phyloP scores from a whole-genome alignment of 53 echinoderm and acorn worm genomes.

The Antedon mediterranea region DNA sequence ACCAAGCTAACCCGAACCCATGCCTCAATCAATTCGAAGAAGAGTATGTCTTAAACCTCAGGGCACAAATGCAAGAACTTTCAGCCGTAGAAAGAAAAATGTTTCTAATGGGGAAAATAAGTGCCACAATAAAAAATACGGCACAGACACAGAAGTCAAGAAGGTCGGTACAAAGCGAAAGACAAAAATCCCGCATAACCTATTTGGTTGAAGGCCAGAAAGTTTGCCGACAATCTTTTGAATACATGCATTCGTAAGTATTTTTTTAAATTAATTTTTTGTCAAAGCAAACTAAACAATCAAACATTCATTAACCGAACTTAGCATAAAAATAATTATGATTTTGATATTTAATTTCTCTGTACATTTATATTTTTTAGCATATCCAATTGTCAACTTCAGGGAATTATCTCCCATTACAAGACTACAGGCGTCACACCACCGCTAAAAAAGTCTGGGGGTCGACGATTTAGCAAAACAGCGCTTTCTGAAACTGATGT shows the following conservation, averaged over 20 bases:
- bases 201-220: conserved; percentile 14
- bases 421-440: conserved; percentile 13
- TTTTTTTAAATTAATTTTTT: too few species aligned
- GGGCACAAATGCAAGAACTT: conserved; percentile 17
- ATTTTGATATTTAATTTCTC: too few species aligned
- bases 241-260: conserved; percentile 25
- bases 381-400: conserved; percentile 17
- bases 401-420: conserved; percentile 13
- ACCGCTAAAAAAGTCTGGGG: conserved; percentile 14
- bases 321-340: too few species aligned
- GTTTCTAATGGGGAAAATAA: conserved; percentile 25
- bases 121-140: conserved; percentile 4
- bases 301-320: too few species aligned
- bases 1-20: conserved; percentile 1
- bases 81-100: conserved; percentile 14
- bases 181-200: background rate
- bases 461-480: conserved; percentile 5
- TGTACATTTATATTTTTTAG: conserved; percentile 4
- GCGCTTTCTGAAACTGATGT: conserved; percentile 10
- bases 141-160: background rate
- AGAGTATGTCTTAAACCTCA: conserved; percentile 5
- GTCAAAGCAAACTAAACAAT: too few species aligned
- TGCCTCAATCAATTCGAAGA: conserved; percentile 23
- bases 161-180: background rate
- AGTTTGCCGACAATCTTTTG: conserved; percentile 19